Conservation (phyloP, 2,888 invertebrate genomes). For the Antheraea assamensis region DNA sequence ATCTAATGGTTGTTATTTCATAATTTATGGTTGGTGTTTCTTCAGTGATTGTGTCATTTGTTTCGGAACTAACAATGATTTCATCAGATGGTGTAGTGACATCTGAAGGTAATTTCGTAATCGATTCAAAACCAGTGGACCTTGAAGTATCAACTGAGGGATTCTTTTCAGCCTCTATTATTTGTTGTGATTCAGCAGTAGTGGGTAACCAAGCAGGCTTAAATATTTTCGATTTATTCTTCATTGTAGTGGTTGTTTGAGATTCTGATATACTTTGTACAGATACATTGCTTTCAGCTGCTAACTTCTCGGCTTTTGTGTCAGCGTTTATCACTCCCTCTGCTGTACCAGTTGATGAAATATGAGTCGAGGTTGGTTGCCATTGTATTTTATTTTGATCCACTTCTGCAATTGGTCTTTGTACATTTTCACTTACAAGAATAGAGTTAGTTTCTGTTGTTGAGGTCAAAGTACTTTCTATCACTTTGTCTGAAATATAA, state of each 20-base stretch:
- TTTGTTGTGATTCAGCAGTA: conserved; percentile 43
- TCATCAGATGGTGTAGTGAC: conserved; percentile 74
- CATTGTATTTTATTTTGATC: conserved; percentile 59
- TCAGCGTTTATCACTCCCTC: conserved; percentile 47
- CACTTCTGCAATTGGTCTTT: conserved; percentile 58
- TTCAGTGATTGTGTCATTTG: conserved; percentile 48
- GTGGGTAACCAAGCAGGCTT: conserved; percentile 57
- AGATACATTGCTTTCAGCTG: conserved; percentile 65
- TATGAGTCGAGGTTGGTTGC: conserved; percentile 50
- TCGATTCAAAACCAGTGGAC: conserved; percentile 76
- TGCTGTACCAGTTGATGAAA: conserved; percentile 38
- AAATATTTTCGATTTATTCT: conserved; percentile 42
- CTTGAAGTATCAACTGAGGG: conserved; percentile 58
- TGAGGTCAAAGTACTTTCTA: conserved; percentile 47
- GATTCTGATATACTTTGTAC: conserved; percentile 55
- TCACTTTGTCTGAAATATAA: conserved; percentile 61
- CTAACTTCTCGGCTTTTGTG: conserved; percentile 55
- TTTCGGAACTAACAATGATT: conserved; percentile 48
- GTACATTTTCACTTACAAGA: conserved; percentile 56
- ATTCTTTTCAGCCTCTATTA: conserved; percentile 52
- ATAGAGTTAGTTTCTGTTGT: conserved; percentile 47
- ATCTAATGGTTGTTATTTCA: conserved; percentile 75
- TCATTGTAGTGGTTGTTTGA: conserved; percentile 42
- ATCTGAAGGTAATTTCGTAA: conserved; percentile 72
- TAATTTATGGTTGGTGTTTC: conserved; percentile 56